Conservation (phyloP, 2,888 invertebrate species). For the Plebejus melissa region DNA sequence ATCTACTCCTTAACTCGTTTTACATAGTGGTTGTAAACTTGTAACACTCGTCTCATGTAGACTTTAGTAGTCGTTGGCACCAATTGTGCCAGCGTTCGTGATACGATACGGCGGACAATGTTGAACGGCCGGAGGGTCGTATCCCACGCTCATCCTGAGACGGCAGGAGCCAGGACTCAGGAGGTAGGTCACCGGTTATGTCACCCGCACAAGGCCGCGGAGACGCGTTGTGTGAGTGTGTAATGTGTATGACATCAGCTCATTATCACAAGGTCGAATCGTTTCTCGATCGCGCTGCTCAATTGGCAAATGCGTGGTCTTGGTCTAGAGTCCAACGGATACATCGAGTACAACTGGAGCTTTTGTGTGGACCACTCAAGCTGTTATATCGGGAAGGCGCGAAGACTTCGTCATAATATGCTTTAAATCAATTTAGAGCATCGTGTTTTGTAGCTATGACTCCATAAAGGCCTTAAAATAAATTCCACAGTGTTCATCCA, state of each 20-base stretch:
- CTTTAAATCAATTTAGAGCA: neutral
- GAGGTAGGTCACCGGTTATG: constrained; percentile 15
- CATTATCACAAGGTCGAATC: constrained; percentile 15
- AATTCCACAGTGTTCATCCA: neutral
- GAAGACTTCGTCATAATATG: neutral
- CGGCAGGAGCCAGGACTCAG: neutral
- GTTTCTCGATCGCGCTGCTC: constrained; percentile 15
- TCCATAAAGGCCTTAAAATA: neutral
- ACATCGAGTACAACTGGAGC: neutral
- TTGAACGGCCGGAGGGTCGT: neutral
- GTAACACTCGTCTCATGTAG: neutral
- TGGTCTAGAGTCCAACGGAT: neutral
- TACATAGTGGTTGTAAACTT: neutral
- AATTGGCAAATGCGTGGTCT: constrained; percentile 8
- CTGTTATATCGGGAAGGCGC: neutral
- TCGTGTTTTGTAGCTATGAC: neutral
- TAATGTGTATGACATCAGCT: constrained; percentile 26
- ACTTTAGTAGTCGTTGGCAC: neutral
- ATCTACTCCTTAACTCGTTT: neutral
- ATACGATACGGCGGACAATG: constrained; percentile 15
- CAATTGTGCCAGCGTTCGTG: neutral
- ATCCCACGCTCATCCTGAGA: constrained; percentile 1
- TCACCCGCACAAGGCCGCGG: neutral
- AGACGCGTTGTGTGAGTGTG: constrained; percentile 5
- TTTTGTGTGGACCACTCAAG: neutral